Base-by-base conservation (phyloP, 2,888 invertebrate species). In the Acanthopleura granulata region DNA sequence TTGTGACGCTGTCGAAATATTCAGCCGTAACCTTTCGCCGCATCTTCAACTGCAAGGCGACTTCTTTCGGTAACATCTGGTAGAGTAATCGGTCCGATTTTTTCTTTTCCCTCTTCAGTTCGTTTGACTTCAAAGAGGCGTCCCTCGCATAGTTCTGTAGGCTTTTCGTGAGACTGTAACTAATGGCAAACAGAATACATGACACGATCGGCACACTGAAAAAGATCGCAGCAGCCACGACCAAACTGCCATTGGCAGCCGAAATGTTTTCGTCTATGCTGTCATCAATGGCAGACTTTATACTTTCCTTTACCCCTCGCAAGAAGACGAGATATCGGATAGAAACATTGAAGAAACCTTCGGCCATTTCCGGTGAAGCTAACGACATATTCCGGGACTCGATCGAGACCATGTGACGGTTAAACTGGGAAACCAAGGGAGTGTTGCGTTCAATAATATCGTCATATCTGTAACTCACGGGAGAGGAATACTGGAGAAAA, bases 91-190 rank as follows among this genome's bases (percentile, higher is more conserved):
- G 22, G 25, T 75, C 75, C 1, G 75, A 72, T 49, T 72, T 75
- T 3, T 30, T 40, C 49, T 75, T 72, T 61, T 75, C 75, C 72
- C 50, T 61, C 30, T 57, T 50, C 22, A 75, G 57, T 72, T 81
- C 77, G n/a, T 76, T 49, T 14, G 82, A 80, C 66, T 81, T 81
- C 49, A 73, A 72, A n/a, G 78, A 78, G n/a, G 79, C 80, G 27
- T 80, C 79, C 25, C 49, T 30, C 0, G 81, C 80, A 74, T 78
- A 79, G 22, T 70, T 75, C 77, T 81, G 81, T 15, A 81, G 76
- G 27, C 78, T 78, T 3, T 75, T 76, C 62, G 80, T 81, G 27
- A 80, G 72, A 11, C 66, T 74, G 75, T 78, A 74, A 76, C 77
- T 77, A 29, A 81, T n/a, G 15, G 57, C 69, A n/a, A 80, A 72